These are phyloP conservation scores for Pimephales promelas DNA, from an alignment of 2,113 vertebrate genomes.

Conservation along the genomic window DNA sequence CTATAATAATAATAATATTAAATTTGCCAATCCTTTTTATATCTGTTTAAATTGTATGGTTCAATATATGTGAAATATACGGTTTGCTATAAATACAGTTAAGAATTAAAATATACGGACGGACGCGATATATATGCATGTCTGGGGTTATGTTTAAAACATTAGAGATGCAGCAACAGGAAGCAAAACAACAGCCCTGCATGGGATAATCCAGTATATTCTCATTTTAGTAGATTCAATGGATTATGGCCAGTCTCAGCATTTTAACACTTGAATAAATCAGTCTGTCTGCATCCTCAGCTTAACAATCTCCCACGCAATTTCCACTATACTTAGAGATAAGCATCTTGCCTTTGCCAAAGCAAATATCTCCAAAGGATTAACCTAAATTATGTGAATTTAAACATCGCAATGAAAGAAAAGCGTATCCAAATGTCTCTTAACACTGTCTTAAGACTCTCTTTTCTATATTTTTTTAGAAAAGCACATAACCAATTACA, in stretches of 20 bases:
- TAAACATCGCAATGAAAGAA: background rate
- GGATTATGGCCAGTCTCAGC: slow-evolving; percentile 32
- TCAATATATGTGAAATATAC: background rate
- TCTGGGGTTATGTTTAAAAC: slow-evolving; percentile 57
- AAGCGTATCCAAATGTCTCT: background rate
- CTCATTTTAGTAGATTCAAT: slow-evolving; percentile 30
- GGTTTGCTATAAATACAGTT: background rate
- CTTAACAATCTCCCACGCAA: background rate
- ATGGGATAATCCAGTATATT: slow-evolving; percentile 64
- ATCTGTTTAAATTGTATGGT: no score
- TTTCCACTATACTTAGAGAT: slow-evolving; percentile 4
- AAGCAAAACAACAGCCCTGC: slow-evolving; percentile 50
- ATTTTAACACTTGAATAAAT: background rate
- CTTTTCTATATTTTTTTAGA: background rate
- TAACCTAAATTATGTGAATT: background rate
- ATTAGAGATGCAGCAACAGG: slow-evolving; percentile 61
- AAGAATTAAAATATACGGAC: background rate
- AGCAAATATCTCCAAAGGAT: background rate
- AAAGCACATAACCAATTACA: background rate
- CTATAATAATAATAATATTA: no score
- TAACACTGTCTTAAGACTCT: background rate
- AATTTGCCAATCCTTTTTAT: no score
- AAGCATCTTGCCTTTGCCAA: background rate
- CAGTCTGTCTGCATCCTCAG: slow-evolving; percentile 6
- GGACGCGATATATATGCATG: slow-evolving; percentile 7